Evolutionary conservation across 1,140 invertebrate species (phyloP), one percentile per base, ranked within the genome.

Genomic region (Drosophila repletoides): DNA sequence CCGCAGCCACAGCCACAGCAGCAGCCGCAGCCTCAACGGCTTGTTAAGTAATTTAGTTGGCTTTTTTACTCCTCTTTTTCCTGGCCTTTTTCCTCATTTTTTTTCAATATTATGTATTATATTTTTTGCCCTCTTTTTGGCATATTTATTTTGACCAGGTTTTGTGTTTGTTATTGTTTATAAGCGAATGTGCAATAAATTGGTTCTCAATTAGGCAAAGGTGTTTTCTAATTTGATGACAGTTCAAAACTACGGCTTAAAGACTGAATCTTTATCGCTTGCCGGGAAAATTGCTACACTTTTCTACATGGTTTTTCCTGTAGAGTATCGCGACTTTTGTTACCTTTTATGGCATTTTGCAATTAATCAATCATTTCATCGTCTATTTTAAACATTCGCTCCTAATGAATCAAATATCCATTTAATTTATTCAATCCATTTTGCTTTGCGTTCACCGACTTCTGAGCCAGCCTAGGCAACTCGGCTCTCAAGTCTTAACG

Each of bases 21-120:
- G n/a, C n/a, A n/a, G n/a, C n/a, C n/a, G n/a, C n/a, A n/a, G n/a
- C n/a, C n/a, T n/a, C n/a, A 38, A 7, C 60, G 64, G 74, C 79
- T 84, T 84, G 79, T 84, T 84, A 84, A 84, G 80, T 84, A 84
- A 84, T 84, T 84, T 84, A 86, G 79, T 86, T 84, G 65, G 60
- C 43, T 66, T 59, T 74, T 73, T 84, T 65, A 31, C 43, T 19
- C 12, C 12, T 38, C 40, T 56, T 34, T 5, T 34, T 5, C 6
- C 22, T 17, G 12, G 12, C 19, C 15, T 26, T 66, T 28, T 7
- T n/a, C 26, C 15, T 72, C n/a, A 64, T 65, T 53, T 51, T 26
- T 63, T 14, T 41, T 63, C 49, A 36, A 59, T 64, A 53, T 63
- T 48, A 52, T 67, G 9, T 41, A 40, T 43, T 26, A 15, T 46